A percentile compares a stretch with the other conserved stretches of the same genome.
These are phyloP conservation scores for Mantis religiosa DNA, from an alignment of 2,888 invertebrate species.

Conservation along the genomic window DNA sequence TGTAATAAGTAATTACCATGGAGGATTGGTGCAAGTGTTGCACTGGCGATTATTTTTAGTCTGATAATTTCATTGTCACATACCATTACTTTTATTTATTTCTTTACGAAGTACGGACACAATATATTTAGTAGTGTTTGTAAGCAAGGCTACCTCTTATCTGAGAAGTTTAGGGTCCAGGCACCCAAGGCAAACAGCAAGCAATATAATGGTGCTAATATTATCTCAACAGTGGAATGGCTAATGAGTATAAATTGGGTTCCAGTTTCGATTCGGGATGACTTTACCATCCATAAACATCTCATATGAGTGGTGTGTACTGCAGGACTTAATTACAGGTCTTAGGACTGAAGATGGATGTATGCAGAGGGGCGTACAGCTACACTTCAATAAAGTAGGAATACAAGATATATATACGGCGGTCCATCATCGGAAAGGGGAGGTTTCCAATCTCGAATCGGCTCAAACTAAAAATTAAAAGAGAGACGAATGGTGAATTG, in stretches of 20 bases:
- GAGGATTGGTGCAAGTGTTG: too few relatives aligned
- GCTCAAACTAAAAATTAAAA: neutral
- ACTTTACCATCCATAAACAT: constrained; percentile 3
- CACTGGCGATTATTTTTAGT: too few relatives aligned
- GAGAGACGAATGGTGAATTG: neutral
- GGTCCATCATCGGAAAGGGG: constrained; percentile 7
- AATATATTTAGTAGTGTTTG: too few relatives aligned
- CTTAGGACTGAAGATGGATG: constrained; percentile 22
- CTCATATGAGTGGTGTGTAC: neutral
- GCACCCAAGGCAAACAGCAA: neutral
- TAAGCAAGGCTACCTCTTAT: neutral
- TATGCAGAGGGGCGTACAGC: constrained; percentile 16
- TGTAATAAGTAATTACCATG: too few relatives aligned
- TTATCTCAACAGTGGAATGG: neutral
- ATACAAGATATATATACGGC: neutral
- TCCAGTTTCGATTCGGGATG: constrained; percentile 3
- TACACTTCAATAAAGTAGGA: constrained; percentile 3
- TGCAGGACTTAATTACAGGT: constrained; percentile 20
- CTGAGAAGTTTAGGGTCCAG: neutral
- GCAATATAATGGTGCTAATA: neutral
- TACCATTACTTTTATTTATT: too few relatives aligned
- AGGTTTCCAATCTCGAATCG: neutral
- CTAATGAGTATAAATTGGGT: constrained; percentile 2
- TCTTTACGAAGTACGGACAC: too few relatives aligned
- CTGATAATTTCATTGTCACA: too few relatives aligned